Evolutionary conservation across 2,113 vertebrate species (phyloP).

Genomic region (Rhipidura dahli): DNA sequence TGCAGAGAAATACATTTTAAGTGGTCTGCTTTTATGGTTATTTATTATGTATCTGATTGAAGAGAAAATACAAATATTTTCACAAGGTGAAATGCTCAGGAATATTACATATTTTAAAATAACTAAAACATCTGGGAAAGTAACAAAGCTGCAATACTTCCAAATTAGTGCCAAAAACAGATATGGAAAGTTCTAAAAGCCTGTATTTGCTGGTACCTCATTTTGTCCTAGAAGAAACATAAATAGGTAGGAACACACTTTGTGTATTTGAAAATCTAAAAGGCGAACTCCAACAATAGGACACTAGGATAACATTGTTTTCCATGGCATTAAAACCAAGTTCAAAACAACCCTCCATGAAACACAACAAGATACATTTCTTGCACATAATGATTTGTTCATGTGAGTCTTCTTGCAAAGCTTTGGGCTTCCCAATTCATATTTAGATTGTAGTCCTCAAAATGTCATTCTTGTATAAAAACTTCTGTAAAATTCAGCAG

Average conservation of each 20-base stretch:
- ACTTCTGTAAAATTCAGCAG: neutral
- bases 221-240: neutral
- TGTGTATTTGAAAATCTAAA: neutral
- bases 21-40: neutral
- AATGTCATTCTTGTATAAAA: neutral
- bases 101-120: neutral
- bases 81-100: neutral
- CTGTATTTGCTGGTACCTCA: neutral
- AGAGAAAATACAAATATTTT: neutral
- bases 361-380: neutral
- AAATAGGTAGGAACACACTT: neutral
- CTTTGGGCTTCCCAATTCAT: neutral
- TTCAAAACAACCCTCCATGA: neutral
- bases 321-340: neutral
- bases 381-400: neutral
- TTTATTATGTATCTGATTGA: neutral
- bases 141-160: neutral
- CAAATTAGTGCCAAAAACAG: neutral
- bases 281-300: neutral
- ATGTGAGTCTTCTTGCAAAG: neutral
- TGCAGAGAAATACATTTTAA: neutral
- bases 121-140: neutral
- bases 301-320: neutral
- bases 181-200: neutral
- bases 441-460: neutral